Evolutionary conservation across 1,140 invertebrate species (phyloP), one percentile per base, ranked within the genome.

Genomic region (Akabosia matsudoensis): DNA sequence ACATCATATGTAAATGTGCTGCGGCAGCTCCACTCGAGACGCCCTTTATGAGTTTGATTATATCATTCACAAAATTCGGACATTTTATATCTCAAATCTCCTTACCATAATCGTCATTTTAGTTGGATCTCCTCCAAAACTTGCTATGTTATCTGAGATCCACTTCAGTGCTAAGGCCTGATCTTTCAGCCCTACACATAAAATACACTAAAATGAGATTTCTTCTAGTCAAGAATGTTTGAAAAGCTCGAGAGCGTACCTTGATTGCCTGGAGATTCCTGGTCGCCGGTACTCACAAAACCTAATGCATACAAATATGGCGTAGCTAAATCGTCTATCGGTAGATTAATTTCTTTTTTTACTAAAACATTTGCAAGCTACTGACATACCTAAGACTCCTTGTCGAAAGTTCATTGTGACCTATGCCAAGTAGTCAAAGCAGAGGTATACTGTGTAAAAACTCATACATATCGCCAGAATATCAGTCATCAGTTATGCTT

Each of bases 141-240:
- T 16, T 0, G 13, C 71, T 30, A 79, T 76, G 61, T 79, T 79
- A 0, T 79, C 78, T 26, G 37, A 22, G 18, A 79, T 64, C 75
- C 75, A 79, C 72, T 76, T 74, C 24, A 13, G 74, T 24, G 34
- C 54, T 73, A 30, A 76, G 7, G 37, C 37, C 18, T 45, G 37
- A 45, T 45, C 37, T 18, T 45, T 45, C 37, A 45, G 18, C 7
- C 37, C 37, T 45, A 18, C 37, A 45, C 37, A 45, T 45, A 18
- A 45, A 18, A 45, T 45, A 10, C 37, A 45, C 37, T 10, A 18
- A 45, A 45, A 45, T 45, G 37, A 7, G 18, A 45, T 45, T 45
- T 7, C 37, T 45, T 10, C 37, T 45, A 45, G n/a, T n/a, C n/a
- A n/a, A n/a, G n/a, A n/a, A n/a, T n/a, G n/a, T n/a, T n/a, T n/a